Conservation (phyloP, 1,140 invertebrate genomes). For the Lordiphosa collinella region DNA sequence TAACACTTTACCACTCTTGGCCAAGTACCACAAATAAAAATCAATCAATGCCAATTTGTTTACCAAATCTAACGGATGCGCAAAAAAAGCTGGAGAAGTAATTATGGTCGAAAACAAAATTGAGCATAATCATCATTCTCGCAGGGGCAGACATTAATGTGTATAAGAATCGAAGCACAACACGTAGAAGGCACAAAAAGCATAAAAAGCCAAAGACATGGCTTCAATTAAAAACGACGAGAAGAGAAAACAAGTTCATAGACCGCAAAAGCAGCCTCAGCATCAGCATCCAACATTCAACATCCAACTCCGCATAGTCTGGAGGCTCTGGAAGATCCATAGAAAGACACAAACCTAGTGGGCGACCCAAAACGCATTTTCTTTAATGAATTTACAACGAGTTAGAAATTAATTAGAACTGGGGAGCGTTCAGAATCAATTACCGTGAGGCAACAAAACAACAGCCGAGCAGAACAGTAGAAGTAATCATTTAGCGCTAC, state of each 20-base stretch:
- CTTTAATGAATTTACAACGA: constrained; percentile 66
- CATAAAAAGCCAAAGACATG: constrained; percentile 56
- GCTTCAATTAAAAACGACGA: constrained; percentile 68
- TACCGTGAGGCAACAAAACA: constrained; percentile 45
- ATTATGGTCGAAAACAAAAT: constrained; percentile 77
- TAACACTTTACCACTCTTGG: not conserved
- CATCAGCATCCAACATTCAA: no score
- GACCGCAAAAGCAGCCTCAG: constrained; percentile 45
- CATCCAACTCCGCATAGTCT: constrained; percentile 16
- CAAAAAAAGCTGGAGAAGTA: constrained; percentile 31
- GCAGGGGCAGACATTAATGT: constrained; percentile 51
- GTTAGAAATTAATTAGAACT: constrained; percentile 67
- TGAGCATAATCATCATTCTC: constrained; percentile 66
- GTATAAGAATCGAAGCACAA: constrained; percentile 70
- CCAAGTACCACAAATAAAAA: constrained; percentile 46
- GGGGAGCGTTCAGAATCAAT: constrained; percentile 43
- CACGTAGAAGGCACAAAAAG: constrained; percentile 22
- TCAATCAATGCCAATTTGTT: constrained; percentile 74
- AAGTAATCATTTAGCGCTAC: constrained; percentile 32
- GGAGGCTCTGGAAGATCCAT: constrained; percentile 38
- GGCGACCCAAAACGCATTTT: constrained; percentile 49
- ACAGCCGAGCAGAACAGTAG: not conserved
- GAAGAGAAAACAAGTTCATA: constrained; percentile 64
- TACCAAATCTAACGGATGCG: constrained; percentile 52
- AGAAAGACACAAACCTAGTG: constrained; percentile 31